These are phyloP conservation scores for Acholoe squamosa DNA, from an alignment of 2,888 invertebrate genomes.

Conservation along the genomic window DNA sequence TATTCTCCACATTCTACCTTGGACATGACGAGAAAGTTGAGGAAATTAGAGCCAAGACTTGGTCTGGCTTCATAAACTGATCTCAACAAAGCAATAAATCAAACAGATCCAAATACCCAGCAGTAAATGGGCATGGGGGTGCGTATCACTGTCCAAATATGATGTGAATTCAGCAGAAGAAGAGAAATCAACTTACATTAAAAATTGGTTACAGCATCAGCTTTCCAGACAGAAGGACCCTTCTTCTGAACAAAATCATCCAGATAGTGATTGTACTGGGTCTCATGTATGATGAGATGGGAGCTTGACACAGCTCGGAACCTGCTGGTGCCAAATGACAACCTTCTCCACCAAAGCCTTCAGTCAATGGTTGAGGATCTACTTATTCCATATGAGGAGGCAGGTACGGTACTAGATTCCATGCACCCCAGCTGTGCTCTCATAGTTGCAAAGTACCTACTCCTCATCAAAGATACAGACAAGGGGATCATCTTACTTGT, in stretches of 20 bases:
- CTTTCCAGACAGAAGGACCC: background rate
- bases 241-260: background rate
- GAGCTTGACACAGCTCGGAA: background rate
- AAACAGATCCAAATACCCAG: background rate
- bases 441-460: background rate
- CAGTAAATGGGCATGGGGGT: background rate
- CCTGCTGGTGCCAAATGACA: background rate
- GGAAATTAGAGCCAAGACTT: background rate
- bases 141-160: background rate
- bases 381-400: background rate
- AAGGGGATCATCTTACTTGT: background rate
- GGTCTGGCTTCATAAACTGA: background rate
- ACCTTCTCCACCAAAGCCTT: background rate
- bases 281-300: slow-evolving; percentile 6
- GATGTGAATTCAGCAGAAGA: background rate
- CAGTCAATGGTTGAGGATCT: background rate
- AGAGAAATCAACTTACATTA: background rate
- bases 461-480: background rate
- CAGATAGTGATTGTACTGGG: background rate
- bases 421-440: background rate
- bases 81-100: background rate
- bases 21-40: background rate
- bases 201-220: background rate
- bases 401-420: background rate
- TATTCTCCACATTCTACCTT: background rate